Percentiles rank a stretch among this genome's conserved stretches.
Evolutionary conservation across 92 coral and sea anemone genomes (phyloP).

Genomic region (Isaurus tuberculatus): DNA sequence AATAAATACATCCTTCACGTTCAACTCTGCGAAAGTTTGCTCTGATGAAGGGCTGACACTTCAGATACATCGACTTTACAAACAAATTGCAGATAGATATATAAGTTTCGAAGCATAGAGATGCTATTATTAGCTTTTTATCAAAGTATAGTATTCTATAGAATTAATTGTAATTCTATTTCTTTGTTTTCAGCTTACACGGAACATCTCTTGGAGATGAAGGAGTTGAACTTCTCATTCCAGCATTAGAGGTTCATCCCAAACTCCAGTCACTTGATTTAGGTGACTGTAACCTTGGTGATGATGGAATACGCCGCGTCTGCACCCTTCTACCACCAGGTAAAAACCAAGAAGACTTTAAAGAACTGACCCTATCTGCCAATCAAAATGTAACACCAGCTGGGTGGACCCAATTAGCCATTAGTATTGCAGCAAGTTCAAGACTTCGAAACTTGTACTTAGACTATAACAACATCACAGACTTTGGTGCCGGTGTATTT

Average conservation of each 20-base stretch:
- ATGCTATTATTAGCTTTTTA: neutral
- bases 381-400: conserved; percentile 77
- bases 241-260: conserved; percentile 85
- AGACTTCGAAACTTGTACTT: conserved; percentile 73
- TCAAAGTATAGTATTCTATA: neutral
- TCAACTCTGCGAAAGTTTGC: too few relatives aligned
- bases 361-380: conserved; percentile 88
- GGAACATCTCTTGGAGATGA: conserved; percentile 93
- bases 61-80: too few relatives aligned
- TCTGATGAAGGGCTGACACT: too few relatives aligned
- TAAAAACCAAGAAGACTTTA: conserved; percentile 70
- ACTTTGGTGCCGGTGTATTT: conserved; percentile 92
- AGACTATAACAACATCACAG: conserved; percentile 88
- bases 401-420: conserved; percentile 96
- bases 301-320: conserved; percentile 87
- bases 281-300: conserved; percentile 95
- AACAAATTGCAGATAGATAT: too few relatives aligned
- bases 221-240: conserved; percentile 83
- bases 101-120: too few relatives aligned
- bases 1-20: too few relatives aligned
- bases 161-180: neutral
- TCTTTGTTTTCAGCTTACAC: conserved; percentile 71
- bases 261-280: conserved; percentile 87
- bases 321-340: conserved; percentile 82
- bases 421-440: conserved; percentile 95